Conservation (phyloP, 2,797 vertebrate genomes). For the Morelia viridis region DNA sequence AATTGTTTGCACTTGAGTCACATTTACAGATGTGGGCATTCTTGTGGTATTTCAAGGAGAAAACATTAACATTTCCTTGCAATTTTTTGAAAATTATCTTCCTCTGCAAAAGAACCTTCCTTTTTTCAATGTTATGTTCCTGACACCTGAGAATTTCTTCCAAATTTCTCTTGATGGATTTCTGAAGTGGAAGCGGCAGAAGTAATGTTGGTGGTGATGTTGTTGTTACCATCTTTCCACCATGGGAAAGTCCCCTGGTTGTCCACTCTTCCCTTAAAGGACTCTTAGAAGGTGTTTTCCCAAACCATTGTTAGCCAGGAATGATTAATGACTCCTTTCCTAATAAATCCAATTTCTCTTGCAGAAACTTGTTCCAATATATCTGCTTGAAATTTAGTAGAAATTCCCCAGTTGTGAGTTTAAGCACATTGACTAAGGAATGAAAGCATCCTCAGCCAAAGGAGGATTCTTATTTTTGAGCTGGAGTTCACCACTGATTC, state of each 20-base stretch:
- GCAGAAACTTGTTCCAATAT: background rate
- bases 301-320: background rate
- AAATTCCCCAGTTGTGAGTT: background rate
- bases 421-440: slow-evolving; percentile 10
- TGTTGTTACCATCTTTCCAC: background rate
- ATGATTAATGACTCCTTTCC: background rate
- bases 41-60: background rate
- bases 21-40: background rate
- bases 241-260: background rate
- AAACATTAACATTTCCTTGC: background rate
- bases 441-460: background rate
- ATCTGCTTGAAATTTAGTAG: background rate
- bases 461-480: background rate
- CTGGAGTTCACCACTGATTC: background rate
- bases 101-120: background rate
- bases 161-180: background rate
- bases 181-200: background rate
- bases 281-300: background rate
- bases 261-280: background rate
- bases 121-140: background rate
- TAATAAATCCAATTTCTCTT: background rate
- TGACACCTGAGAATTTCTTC: background rate
- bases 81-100: background rate
- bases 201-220: background rate
- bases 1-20: background rate